phyloP scores from a whole-genome alignment of 2,113 vertebrate genomes.

The Cygnus buccinator region DNA sequence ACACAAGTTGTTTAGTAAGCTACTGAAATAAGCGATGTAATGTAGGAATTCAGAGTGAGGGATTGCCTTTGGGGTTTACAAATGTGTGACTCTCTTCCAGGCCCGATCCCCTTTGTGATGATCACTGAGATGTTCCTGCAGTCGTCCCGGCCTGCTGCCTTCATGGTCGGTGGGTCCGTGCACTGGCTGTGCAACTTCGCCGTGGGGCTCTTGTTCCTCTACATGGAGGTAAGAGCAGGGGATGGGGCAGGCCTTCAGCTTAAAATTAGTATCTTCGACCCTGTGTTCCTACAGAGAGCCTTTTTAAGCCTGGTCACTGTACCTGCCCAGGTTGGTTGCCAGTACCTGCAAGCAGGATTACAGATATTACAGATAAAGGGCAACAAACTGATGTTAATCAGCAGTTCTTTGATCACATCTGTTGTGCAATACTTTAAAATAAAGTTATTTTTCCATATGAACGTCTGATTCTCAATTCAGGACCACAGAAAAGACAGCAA shows the following conservation, averaged over 20 bases:
- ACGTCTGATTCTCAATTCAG: background rate
- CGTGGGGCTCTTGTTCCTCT: constrained; percentile 90
- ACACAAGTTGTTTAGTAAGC: background rate
- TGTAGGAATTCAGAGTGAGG: background rate
- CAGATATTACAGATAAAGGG: background rate
- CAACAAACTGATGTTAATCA: too few species aligned
- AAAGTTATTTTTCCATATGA: background rate
- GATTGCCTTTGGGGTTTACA: background rate
- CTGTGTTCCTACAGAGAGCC: background rate
- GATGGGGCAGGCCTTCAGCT: background rate
- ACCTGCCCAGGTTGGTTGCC: accelerated
- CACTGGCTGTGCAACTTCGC: constrained; percentile 95
- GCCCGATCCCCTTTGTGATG: constrained; percentile 88
- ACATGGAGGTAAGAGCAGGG: constrained; percentile 83
- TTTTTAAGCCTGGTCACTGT: background rate
- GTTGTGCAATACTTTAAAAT: background rate
- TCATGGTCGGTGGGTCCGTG: constrained; percentile 91
- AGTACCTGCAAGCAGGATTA: background rate
- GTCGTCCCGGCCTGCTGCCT: constrained; percentile 89
- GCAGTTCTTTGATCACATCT: background rate
- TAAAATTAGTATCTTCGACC: background rate
- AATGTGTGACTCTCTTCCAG: constrained; percentile 56
- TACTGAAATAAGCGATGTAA: background rate
- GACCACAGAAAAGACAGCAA: background rate
- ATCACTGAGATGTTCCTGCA: constrained; percentile 95